Evolutionary conservation across 2,113 vertebrate genomes (phyloP).

Genomic region (Glaucidium brasilianum): DNA sequence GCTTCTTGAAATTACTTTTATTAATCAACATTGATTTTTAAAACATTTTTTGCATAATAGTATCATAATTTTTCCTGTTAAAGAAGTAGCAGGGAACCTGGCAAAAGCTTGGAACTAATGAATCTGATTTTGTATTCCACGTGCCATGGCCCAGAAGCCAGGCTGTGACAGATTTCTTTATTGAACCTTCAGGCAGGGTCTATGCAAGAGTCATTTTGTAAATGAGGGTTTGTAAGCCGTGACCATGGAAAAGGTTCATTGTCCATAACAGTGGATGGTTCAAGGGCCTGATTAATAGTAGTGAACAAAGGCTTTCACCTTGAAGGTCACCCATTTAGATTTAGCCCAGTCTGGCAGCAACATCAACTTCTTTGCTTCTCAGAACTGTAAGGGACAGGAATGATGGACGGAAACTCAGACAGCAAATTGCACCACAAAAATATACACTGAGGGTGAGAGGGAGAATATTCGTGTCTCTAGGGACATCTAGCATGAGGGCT

Average conservation of each 20-base stretch:
- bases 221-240: neutral
- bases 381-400: neutral
- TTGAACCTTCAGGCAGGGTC: neutral
- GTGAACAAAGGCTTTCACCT: neutral
- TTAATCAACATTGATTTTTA: constrained; percentile 59
- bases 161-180: neutral
- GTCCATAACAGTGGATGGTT: neutral
- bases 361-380: neutral
- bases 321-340: neutral
- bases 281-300: neutral
- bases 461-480: neutral
- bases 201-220: neutral
- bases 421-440: neutral
- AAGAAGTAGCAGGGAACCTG: neutral
- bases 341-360: neutral
- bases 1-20: constrained; percentile 63
- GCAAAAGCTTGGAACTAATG: neutral
- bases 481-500: neutral
- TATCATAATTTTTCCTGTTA: constrained; percentile 22
- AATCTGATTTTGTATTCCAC: neutral
- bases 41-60: constrained; percentile 21
- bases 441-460: neutral
- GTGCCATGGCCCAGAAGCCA: neutral
- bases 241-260: neutral
- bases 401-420: neutral